Evolutionary conservation across 2,113 vertebrate species (phyloP).

Genomic region (Macroglossus sobrinus): DNA sequence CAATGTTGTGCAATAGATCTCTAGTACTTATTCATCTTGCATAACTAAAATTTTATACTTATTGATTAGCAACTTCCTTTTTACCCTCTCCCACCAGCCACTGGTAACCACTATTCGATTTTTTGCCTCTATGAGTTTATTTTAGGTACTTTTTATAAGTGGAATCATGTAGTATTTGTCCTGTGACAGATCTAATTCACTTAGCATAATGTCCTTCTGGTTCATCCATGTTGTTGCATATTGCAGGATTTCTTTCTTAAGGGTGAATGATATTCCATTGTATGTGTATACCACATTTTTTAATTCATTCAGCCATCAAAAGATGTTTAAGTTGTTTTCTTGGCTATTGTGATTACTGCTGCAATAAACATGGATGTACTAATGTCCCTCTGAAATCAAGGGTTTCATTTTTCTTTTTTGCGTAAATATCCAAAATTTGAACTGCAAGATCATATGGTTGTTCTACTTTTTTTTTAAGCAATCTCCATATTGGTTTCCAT

Average conservation of each 20-base stretch:
- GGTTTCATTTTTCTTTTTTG: not conserved
- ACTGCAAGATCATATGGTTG: not conserved
- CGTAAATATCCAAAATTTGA: not conserved
- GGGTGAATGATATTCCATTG: not conserved
- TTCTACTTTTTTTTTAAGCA: not conserved
- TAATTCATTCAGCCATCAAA: not conserved
- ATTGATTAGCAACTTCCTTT: not conserved
- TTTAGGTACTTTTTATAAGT: not conserved
- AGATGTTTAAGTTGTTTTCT: not conserved
- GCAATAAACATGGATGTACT: not conserved
- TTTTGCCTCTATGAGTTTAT: not conserved
- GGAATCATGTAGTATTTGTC: not conserved
- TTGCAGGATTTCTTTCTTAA: not conserved
- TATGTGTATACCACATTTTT: not conserved
- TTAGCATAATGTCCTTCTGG: not conserved
- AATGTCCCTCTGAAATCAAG: not conserved
- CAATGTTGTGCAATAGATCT: not conserved
- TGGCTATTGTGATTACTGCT: not conserved
- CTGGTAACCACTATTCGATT: not conserved
- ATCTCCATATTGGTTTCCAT: not conserved
- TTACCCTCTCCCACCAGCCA: not conserved
- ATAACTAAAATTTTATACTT: not conserved
- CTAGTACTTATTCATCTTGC: not conserved
- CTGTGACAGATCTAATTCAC: not conserved
- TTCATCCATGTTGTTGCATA: not conserved